Conservation (phyloP, 2,113 vertebrate species). For the Uropsilus gracilis region DNA sequence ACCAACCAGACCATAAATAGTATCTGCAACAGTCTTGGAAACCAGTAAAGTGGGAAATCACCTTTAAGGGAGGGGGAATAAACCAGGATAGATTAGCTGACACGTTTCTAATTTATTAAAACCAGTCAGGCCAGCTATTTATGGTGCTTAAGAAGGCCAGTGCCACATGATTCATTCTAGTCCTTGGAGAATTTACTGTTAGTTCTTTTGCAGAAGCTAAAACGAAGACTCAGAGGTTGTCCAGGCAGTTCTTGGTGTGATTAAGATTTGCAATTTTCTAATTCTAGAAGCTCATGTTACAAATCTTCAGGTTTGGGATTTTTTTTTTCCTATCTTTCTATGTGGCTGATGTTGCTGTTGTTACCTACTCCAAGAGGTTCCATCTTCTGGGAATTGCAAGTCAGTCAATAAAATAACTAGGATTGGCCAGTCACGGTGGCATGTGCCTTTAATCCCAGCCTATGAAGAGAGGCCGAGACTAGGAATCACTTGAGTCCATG, state of each 20-base stretch:
- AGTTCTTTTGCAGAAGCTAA: background rate
- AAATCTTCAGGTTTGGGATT: background rate
- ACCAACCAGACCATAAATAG: background rate
- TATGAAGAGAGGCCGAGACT: too few species aligned
- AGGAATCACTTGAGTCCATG: too few species aligned
- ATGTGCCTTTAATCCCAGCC: too few species aligned
- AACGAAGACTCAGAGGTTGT: background rate
- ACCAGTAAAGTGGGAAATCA: background rate
- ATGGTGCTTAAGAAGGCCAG: background rate
- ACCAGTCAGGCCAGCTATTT: background rate
- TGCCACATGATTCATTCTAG: background rate
- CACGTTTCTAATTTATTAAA: conserved; percentile 12
- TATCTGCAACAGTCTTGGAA: background rate
- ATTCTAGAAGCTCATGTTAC: background rate
- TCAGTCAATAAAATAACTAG: too few species aligned
- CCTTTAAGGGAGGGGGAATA: background rate
- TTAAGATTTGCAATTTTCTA: conserved; percentile 9
- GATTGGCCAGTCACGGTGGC: too few species aligned
- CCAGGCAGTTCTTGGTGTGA: background rate
- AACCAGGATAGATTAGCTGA: background rate
- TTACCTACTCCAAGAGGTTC: too few species aligned
- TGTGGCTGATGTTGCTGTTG: too few species aligned
- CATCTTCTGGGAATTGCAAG: too few species aligned
- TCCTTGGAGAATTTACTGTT: background rate
- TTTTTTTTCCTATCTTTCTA: background rate